Evolutionary conservation across 1,140 invertebrate species (phyloP).

Genomic region (Achroia grisella): DNA sequence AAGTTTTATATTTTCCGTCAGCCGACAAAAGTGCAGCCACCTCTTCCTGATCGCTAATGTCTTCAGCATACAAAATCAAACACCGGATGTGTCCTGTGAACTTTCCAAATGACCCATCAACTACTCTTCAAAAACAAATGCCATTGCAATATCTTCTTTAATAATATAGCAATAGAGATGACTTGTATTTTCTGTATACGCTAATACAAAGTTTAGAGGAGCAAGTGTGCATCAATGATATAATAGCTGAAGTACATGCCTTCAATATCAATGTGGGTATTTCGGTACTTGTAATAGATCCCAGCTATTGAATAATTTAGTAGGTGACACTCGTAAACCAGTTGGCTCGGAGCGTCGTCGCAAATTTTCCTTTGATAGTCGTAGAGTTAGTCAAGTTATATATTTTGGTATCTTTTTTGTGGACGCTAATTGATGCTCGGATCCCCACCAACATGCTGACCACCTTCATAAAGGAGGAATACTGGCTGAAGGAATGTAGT

Average conservation of each 20-base stretch:
- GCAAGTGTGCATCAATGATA: constrained; percentile 2
- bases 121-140: too few species aligned
- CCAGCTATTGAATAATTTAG: neutral
- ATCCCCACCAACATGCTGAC: too few species aligned
- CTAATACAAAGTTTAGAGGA: too few species aligned
- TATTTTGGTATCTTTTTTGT: too few species aligned
- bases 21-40: constrained; percentile 5
- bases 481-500: too few species aligned
- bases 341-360: neutral
- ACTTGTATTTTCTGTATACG: too few species aligned
- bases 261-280: neutral
- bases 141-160: too few species aligned
- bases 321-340: neutral
- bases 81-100: constrained; percentile 8
- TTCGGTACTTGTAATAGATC: neutral
- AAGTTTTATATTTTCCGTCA: neutral
- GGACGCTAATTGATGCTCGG: too few species aligned
- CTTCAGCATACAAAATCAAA: constrained; percentile 5
- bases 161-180: too few species aligned
- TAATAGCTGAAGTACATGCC: constrained; percentile 2
- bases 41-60: constrained; percentile 9
- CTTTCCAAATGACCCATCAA: neutral
- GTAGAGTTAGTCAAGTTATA: neutral
- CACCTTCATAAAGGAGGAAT: too few species aligned
- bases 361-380: constrained; percentile 1